Conservation (phyloP, 2,888 invertebrate species). For the Amphipoea lucens region DNA sequence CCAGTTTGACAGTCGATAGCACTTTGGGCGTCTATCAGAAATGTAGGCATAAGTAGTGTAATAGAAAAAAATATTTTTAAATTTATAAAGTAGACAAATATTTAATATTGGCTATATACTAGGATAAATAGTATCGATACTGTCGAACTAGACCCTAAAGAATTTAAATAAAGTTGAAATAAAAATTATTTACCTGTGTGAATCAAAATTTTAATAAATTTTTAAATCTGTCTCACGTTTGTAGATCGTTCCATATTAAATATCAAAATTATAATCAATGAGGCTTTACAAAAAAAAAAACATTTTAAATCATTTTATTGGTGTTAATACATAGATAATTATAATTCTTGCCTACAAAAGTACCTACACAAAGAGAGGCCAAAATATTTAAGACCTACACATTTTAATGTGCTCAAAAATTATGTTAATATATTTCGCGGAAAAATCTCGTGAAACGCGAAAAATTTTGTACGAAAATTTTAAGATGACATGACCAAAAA, state of each 20-base stretch:
- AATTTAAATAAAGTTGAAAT: constrained; percentile 21
- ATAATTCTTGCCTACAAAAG: constrained; percentile 17
- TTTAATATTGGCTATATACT: constrained; percentile 55
- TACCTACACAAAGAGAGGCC: constrained; percentile 58
- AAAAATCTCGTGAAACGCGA: not conserved
- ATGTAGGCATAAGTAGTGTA: constrained; percentile 59
- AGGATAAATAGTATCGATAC: constrained; percentile 39
- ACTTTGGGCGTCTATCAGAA: constrained; percentile 40
- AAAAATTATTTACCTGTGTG: constrained; percentile 16
- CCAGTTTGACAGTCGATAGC: not conserved
- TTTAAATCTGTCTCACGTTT: constrained; percentile 8
- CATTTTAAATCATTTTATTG: constrained; percentile 13
- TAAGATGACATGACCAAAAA: not conserved
- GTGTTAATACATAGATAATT: constrained; percentile 17
- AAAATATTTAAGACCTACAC: constrained; percentile 33
- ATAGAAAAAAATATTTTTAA: constrained; percentile 67
- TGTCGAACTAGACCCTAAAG: constrained; percentile 34
- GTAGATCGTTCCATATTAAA: constrained; percentile 11
- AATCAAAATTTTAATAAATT: constrained; percentile 28
- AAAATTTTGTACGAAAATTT: not conserved
- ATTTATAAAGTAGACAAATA: constrained; percentile 64
- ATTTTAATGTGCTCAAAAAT: constrained; percentile 35
- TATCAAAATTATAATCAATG: constrained; percentile 20
- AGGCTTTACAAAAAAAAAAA: constrained; percentile 11
- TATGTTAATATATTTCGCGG: not conserved